These are phyloP conservation scores for Dendrocopos noguchii DNA, from an alignment of 2,113 vertebrate genomes.

Conservation along the genomic window DNA sequence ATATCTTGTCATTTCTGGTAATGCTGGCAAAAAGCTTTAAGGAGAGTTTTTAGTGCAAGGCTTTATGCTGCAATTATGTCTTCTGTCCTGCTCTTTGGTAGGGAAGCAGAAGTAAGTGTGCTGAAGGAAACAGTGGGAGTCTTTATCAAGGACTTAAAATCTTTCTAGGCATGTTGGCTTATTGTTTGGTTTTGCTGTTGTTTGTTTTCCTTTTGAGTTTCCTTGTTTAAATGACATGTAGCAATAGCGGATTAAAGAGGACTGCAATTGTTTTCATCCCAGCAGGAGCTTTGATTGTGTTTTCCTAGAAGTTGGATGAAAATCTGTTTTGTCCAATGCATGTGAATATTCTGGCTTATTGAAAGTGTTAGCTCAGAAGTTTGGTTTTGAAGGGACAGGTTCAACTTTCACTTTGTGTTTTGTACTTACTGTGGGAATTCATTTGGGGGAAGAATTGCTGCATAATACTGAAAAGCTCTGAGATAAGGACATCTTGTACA, in stretches of 20 bases:
- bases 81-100: background rate
- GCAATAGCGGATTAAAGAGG: background rate
- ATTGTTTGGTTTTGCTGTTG: background rate
- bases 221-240: background rate
- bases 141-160: background rate
- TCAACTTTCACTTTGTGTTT: background rate
- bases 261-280: background rate
- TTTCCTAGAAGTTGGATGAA: background rate
- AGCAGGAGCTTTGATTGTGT: background rate
- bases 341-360: background rate
- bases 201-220: constrained; percentile 1
- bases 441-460: background rate
- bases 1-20: background rate
- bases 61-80: background rate
- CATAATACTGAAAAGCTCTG: constrained; percentile 12
- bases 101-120: background rate
- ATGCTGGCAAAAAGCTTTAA: background rate
- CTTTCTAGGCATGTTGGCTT: background rate
- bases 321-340: background rate
- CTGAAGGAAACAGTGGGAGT: background rate
- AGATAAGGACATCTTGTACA: constrained; percentile 58
- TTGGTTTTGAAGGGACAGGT: background rate
- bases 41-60: background rate
- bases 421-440: background rate
- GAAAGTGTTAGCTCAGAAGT: constrained; percentile 1